Evolutionary conservation across 2,888 invertebrate species (phyloP).

Genomic region (Tipula lateralis): DNA sequence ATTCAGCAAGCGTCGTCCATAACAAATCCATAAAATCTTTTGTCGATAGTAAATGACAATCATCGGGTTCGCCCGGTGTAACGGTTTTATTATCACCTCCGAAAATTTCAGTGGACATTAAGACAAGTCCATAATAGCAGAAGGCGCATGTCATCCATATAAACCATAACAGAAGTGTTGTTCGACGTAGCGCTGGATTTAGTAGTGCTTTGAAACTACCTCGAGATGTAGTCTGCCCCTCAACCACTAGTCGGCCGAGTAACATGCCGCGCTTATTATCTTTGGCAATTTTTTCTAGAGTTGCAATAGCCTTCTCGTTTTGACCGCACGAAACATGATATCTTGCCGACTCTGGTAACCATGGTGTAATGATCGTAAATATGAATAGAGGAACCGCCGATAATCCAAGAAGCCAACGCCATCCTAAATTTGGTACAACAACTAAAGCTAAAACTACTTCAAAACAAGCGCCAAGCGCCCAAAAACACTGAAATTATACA

Average conservation of each 20-base stretch:
- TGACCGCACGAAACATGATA: constrained; percentile 83
- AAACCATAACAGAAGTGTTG: constrained; percentile 85
- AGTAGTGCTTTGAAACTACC: constrained; percentile 68
- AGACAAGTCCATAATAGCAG: constrained; percentile 89
- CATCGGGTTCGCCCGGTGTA: constrained; percentile 43
- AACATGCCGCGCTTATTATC: constrained; percentile 89
- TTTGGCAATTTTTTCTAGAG: constrained; percentile 76
- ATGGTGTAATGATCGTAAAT: constrained; percentile 76
- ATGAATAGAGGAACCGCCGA: constrained; percentile 82
- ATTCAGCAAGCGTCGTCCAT: constrained; percentile 92
- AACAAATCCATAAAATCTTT: constrained; percentile 88
- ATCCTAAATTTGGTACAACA: constrained; percentile 87
- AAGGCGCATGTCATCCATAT: constrained; percentile 95
- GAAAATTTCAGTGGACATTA: constrained; percentile 91
- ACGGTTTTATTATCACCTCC: constrained; percentile 34
- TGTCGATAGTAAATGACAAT: constrained; percentile 68
- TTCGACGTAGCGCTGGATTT: constrained; percentile 73
- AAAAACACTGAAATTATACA: constrained; percentile 68
- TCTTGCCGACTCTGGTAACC: constrained; percentile 90
- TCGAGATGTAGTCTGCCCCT: constrained; percentile 57
- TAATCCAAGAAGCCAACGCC: constrained; percentile 87
- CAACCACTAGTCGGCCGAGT: constrained; percentile 75
- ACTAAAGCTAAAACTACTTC: constrained; percentile 85
- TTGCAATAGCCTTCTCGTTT: constrained; percentile 77
- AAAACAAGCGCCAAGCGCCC: constrained; percentile 92